phyloP scores from a whole-genome alignment of 2,797 vertebrate species.

The Tachyglossus aculeatus region DNA sequence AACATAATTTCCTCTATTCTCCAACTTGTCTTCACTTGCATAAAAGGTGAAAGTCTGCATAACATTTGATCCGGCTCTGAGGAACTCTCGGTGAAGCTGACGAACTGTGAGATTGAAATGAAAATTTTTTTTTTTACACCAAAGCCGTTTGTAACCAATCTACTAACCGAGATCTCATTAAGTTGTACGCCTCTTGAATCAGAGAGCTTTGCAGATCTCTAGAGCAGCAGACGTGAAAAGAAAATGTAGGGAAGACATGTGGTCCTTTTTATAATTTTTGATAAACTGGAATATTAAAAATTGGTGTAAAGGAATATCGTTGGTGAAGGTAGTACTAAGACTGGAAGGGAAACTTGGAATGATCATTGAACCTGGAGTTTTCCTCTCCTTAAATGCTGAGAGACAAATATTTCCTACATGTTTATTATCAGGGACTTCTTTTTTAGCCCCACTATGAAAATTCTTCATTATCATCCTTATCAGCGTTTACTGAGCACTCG shows the following conservation, averaged over 20 bases:
- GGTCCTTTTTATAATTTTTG: background rate
- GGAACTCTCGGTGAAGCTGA: constrained; percentile 96
- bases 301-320: background rate
- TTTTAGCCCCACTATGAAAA: no score
- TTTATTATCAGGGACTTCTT: no score
- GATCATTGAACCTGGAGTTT: no score
- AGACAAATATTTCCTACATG: no score
- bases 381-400: no score
- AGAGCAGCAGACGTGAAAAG: background rate
- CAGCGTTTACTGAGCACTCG: no score
- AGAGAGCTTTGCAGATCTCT: background rate
- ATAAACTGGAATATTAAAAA: background rate
- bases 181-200: background rate
- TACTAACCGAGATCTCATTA: background rate
- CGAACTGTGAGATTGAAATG: constrained; percentile 78
- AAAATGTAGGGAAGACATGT: background rate
- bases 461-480: no score
- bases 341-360: no score
- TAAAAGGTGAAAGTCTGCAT: constrained; percentile 98
- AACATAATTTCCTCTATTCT: constrained; percentile 90
- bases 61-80: constrained; percentile 91
- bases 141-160: background rate
- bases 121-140: background rate
- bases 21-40: constrained; percentile 94
- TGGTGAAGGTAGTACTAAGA: no score